Percentiles rank a stretch among this genome's conserved stretches.
These are phyloP conservation scores for Galaxias olidus DNA, from an alignment of 2,797 vertebrate genomes.

Conservation along the genomic window DNA sequence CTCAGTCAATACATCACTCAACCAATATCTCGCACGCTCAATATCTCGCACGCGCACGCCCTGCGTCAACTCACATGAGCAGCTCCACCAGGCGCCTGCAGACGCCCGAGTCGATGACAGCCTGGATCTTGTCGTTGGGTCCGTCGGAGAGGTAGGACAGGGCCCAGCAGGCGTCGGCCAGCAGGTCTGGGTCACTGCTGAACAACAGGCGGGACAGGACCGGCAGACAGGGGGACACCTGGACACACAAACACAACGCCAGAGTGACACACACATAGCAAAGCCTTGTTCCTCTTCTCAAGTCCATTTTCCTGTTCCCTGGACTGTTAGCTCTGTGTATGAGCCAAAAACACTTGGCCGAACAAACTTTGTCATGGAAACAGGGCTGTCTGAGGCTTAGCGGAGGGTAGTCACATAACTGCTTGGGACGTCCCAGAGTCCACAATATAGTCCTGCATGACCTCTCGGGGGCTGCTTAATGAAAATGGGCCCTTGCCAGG, in stretches of 20 bases:
- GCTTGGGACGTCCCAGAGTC: too few relatives aligned
- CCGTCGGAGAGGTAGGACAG: constrained; percentile 96
- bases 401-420: too few relatives aligned
- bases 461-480: too few relatives aligned
- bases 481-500: too few relatives aligned
- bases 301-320: too few relatives aligned
- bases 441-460: too few relatives aligned
- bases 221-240: constrained; percentile 94
- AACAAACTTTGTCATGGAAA: too few relatives aligned
- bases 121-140: constrained; percentile 97
- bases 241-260: constrained; percentile 7
- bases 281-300: too few relatives aligned
- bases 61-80: constrained; percentile 82
- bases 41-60: neutral
- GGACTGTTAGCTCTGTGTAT: too few relatives aligned
- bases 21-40: neutral
- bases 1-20: neutral
- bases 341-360: too few relatives aligned
- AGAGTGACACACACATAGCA: neutral
- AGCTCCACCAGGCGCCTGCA: constrained; percentile 94
- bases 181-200: constrained; percentile 93
- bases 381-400: too few relatives aligned
- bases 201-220: constrained; percentile 96
- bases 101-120: constrained; percentile 96
- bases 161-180: constrained; percentile 97